Evolutionary conservation across 1,140 invertebrate species (phyloP).

Genomic region (Neodiprion virginianus): DNA sequence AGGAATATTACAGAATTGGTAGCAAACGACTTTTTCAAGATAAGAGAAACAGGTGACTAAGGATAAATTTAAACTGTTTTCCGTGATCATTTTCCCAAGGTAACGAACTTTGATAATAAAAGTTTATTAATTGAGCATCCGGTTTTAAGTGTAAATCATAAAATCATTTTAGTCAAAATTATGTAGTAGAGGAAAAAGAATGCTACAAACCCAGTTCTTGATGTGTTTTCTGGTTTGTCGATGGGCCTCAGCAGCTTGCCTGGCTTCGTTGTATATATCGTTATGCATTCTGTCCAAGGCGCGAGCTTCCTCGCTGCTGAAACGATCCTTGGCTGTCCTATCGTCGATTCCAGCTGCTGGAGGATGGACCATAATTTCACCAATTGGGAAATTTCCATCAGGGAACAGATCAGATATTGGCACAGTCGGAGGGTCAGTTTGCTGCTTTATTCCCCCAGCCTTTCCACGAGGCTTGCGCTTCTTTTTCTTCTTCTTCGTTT

Average conservation of each 20-base stretch:
- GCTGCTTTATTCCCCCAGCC: slow-evolving; percentile 61
- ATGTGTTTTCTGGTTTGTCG: slow-evolving; percentile 74
- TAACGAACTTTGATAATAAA: too few species aligned
- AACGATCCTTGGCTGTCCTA: slow-evolving; percentile 85
- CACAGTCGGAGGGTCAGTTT: slow-evolving; percentile 86
- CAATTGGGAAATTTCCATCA: slow-evolving; percentile 81
- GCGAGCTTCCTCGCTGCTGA: slow-evolving; percentile 90
- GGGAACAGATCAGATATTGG: slow-evolving; percentile 86
- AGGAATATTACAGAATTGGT: too few species aligned
- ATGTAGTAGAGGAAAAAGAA: too few species aligned
- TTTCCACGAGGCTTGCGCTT: slow-evolving; percentile 62
- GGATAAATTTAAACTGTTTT: too few species aligned
- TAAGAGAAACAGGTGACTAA: too few species aligned
- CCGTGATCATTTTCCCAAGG: too few species aligned
- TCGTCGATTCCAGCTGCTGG: slow-evolving; percentile 74
- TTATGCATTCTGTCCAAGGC: slow-evolving; percentile 80
- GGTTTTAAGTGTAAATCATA: too few species aligned
- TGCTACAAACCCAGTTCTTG: slow-evolving; percentile 49
- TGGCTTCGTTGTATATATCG: slow-evolving; percentile 94
- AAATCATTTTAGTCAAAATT: slow-evolving; percentile 12
- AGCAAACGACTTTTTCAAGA: too few species aligned
- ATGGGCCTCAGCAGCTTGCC: slow-evolving; percentile 96
- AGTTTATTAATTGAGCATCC: too few species aligned
- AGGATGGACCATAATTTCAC: slow-evolving; percentile 82
- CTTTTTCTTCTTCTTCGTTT: slow-evolving; percentile 72